A percentile compares a stretch with the other conserved stretches of the same genome.
phyloP scores from a whole-genome alignment of 2,797 vertebrate species.

The Sebastes nivosus region DNA sequence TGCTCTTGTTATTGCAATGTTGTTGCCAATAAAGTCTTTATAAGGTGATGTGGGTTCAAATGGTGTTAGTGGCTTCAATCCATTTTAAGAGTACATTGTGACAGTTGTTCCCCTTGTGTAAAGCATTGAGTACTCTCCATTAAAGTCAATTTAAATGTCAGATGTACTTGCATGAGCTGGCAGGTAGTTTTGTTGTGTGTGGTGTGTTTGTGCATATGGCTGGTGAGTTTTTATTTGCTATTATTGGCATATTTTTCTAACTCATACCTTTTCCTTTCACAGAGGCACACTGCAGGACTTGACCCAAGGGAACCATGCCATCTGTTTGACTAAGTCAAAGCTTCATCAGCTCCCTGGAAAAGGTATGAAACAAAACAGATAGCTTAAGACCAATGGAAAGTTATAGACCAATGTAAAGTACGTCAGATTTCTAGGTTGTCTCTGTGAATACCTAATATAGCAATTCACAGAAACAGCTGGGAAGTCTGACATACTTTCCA shows the following conservation, averaged over 20 bases:
- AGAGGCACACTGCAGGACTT: conserved; percentile 45
- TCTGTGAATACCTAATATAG: no score
- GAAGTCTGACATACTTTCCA: neutral
- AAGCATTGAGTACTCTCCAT: neutral
- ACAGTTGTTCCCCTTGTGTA: neutral
- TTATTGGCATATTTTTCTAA: neutral
- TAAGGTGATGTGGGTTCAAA: neutral
- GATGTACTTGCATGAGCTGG: neutral
- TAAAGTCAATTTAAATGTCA: neutral
- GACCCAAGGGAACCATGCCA: neutral
- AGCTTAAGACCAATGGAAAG: neutral
- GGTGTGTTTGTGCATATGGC: neutral
- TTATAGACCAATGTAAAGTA: neutral
- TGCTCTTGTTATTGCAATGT: neutral
- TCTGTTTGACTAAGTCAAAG: neutral
- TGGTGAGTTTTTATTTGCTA: neutral
- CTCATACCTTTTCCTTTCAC: conserved; percentile 5
- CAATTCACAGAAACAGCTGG: neutral
- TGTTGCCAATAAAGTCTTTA: neutral
- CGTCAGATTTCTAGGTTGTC: no score
- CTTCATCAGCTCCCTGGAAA: accelerated
- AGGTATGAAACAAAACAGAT: conserved; percentile 18
- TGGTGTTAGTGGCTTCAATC: neutral
- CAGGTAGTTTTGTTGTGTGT: neutral
- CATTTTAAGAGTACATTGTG: neutral